Evolutionary conservation across 2,888 invertebrate genomes (phyloP).

Genomic region (Cancer borealis): DNA sequence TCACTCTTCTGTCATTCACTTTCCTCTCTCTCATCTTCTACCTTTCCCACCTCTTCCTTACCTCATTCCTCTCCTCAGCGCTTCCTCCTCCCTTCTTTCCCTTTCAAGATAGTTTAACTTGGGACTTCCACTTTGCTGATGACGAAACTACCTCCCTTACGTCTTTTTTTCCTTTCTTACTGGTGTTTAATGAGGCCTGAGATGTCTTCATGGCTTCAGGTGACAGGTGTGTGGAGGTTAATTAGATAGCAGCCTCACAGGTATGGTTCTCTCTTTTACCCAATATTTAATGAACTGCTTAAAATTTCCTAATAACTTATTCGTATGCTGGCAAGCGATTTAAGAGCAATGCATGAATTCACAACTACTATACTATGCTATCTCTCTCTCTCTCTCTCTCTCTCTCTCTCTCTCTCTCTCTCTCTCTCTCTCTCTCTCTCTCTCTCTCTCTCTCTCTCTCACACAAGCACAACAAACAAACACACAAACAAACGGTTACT

Average conservation of each 20-base stretch:
- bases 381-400: not conserved
- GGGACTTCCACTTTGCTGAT: not conserved
- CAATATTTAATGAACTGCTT: not conserved
- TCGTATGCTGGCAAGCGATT: not conserved
- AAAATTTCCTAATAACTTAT: not conserved
- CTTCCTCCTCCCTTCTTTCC: slow-evolving; percentile 24
- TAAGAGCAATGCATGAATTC: not conserved
- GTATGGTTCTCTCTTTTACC: not conserved
- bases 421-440: slow-evolving; percentile 38
- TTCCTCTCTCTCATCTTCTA: not conserved
- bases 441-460: not conserved
- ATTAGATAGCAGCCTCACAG: not conserved
- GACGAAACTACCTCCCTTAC: not conserved
- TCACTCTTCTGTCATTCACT: not conserved
- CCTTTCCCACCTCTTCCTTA: not conserved
- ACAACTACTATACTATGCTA: not conserved
- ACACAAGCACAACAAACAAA: not conserved
- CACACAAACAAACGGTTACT: not conserved
- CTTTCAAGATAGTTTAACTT: not conserved
- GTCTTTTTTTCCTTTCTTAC: not conserved
- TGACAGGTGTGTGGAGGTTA: not conserved
- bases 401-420: slow-evolving; percentile 35
- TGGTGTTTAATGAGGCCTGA: not conserved
- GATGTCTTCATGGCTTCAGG: not conserved
- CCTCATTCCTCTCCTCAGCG: not conserved